Conservation (phyloP, 1,140 invertebrate genomes). For the Camponotus floridanus region DNA sequence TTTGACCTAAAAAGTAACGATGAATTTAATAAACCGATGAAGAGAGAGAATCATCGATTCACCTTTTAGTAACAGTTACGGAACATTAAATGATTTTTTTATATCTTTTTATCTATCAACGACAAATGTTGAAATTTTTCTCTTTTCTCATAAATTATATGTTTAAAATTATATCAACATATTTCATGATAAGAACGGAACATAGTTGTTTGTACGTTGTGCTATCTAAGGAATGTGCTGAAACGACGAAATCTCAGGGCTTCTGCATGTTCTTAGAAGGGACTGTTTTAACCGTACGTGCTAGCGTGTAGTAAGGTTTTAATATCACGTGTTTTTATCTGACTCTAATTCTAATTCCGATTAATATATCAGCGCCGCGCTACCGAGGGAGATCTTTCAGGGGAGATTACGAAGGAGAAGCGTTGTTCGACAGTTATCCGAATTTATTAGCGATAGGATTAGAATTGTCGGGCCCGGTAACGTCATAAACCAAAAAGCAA, state of each 20-base stretch:
- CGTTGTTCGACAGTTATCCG: conserved; percentile 53
- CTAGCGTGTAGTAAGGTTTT: not conserved
- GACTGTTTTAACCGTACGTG: not conserved
- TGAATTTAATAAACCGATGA: conserved; percentile 20
- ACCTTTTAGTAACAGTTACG: not conserved
- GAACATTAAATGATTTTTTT: not conserved
- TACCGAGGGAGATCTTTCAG: not conserved
- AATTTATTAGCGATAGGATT: conserved; percentile 60
- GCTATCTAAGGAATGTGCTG: conserved; percentile 50
- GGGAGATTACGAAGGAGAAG: not conserved
- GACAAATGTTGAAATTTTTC: not conserved
- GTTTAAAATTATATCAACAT: not conserved
- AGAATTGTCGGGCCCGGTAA: conserved; percentile 46
- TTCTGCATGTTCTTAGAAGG: conserved; percentile 37
- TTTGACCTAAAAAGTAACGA: conserved; percentile 16
- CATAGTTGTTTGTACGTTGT: conserved; percentile 10
- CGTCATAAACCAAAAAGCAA: conserved; percentile 47
- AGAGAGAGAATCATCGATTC: not conserved
- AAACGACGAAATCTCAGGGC: conserved; percentile 43
- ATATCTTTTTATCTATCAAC: not conserved
- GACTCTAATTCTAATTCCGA: conserved; percentile 30
- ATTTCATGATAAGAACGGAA: not conserved
- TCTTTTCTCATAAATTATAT: not conserved
- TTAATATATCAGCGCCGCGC: conserved; percentile 27
- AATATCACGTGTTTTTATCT: conserved; percentile 10